Evolutionary conservation across 2,113 vertebrate species (phyloP), one percentile per base, ranked within the genome.

Genomic region (Passerina amoena): DNA sequence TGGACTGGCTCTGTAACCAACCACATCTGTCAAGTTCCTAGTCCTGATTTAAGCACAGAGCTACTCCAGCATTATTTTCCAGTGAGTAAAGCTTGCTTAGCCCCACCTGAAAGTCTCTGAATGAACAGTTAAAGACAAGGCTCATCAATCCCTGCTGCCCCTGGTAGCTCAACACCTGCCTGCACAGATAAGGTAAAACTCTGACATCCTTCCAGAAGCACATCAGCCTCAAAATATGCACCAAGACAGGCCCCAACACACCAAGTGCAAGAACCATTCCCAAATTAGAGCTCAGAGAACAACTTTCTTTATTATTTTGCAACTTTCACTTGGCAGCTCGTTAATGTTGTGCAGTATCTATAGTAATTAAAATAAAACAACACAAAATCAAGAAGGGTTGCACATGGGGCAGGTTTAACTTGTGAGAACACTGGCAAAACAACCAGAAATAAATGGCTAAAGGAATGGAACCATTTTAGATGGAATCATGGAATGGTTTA

Each of bases 221-320:
- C 69, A 86, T 89, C 80, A 89, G 51, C n/a, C 51, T 53, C 53
- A 57, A 91, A 87, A 59, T n/a, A 94, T 51, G 54, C 1, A 59
- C 61, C 61, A 79, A 38, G 54, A 66, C 56, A 65, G 42, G 71
- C 37, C 42, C n/a, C 18, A 68, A 64, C 18, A 54, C 12, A 82
- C 30, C 12, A 68, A 66, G 51, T 7, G 44, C 65, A 77, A 76
- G 90, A 93, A 19, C 4, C 31, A 78, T 59, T 95, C 80, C 94
- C 93, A 96, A 96, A 96, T 95, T 91, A 94, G 96, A 95, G 54
- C 53, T 88, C 27, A 86, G 28, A 84, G 28, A 82, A 24, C 12
- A 66, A 63, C 73, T 53, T 65, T 66, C 25, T 40, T 33, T 57
- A 48, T 40, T 40, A 63, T 92, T 95, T 91, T 92, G 86, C 80